Conservation (phyloP, 2,797 vertebrate species). For the Paramormyrops hopkinsi region DNA sequence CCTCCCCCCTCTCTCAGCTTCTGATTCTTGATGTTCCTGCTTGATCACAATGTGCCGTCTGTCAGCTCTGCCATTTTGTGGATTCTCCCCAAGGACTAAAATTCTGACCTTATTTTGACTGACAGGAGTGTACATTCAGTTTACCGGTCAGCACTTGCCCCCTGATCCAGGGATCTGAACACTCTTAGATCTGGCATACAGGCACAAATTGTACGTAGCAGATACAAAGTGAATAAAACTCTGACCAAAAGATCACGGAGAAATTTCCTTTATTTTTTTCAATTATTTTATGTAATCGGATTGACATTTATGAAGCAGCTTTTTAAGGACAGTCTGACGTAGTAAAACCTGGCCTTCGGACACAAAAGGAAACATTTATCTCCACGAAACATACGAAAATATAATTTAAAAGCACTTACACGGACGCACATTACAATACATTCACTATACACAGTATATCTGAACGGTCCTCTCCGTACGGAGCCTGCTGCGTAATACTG, state of each 20-base stretch:
- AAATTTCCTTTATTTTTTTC: conserved; percentile 32
- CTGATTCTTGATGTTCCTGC: background rate
- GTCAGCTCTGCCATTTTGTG: background rate
- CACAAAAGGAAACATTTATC: conserved; percentile 35
- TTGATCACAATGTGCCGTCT: background rate
- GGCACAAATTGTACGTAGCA: background rate
- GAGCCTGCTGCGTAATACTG: conserved; percentile 82
- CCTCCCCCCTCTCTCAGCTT: background rate
- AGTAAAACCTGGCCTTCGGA: conserved; percentile 45
- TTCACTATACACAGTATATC: conserved; percentile 92
- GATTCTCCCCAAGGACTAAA: background rate
- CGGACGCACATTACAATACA: conserved; percentile 85
- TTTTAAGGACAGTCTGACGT: conserved; percentile 60
- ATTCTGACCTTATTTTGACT: background rate
- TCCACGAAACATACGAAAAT: conserved; percentile 90
- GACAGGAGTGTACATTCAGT: background rate
- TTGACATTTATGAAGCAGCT: conserved; percentile 62
- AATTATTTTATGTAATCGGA: conserved; percentile 42
- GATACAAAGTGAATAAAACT: background rate
- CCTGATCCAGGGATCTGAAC: background rate
- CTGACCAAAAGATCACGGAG: background rate
- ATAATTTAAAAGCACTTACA: conserved; percentile 98
- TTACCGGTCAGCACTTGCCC: background rate
- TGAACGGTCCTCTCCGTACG: conserved; percentile 77
- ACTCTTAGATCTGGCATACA: background rate